Percentiles rank a stretch among this genome's conserved stretches.
Conservation (phyloP, 2,113 vertebrate species). For the Bufo gargarizans region DNA sequence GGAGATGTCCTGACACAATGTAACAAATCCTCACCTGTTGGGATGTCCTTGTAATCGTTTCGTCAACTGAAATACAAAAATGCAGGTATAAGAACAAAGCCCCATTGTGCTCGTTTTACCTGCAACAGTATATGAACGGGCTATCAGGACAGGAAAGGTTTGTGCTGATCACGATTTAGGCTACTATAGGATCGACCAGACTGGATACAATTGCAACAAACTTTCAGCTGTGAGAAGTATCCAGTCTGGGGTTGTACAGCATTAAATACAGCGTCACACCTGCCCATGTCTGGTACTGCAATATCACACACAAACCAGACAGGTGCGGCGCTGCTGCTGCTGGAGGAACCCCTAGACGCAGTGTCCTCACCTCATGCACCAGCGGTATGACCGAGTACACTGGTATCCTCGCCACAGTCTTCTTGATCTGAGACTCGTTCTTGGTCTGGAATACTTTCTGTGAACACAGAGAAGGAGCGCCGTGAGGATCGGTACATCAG, state of each 20-base stretch:
- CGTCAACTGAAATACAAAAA: slow-evolving; percentile 77
- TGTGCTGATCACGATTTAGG: not conserved
- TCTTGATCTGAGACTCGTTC: slow-evolving; percentile 86
- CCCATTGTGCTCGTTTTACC: no score
- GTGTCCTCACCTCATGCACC: slow-evolving; percentile 83
- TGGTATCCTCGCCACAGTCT: slow-evolving; percentile 89
- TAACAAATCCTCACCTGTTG: slow-evolving; percentile 74
- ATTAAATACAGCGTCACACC: no score
- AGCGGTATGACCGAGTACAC: slow-evolving; percentile 88
- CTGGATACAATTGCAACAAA: not conserved
- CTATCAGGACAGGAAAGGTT: not conserved
- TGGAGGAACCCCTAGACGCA: no score
- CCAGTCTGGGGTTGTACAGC: no score
- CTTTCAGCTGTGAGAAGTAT: not conserved
- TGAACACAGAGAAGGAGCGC: slow-evolving; percentile 46
- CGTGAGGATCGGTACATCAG: not conserved
- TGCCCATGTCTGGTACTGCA: not conserved
- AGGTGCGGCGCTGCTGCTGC: no score
- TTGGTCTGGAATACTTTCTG: slow-evolving; percentile 94
- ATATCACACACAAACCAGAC: not conserved
- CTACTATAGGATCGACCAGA: not conserved
- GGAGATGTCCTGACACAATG: no score
- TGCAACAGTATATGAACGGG: no score
- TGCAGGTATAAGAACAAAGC: no score
- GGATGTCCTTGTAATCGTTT: slow-evolving; percentile 92